Percentiles rank a stretch among this genome's conserved stretches.
phyloP scores from a whole-genome alignment of 2,113 vertebrate species.

The Struthio camelus region DNA sequence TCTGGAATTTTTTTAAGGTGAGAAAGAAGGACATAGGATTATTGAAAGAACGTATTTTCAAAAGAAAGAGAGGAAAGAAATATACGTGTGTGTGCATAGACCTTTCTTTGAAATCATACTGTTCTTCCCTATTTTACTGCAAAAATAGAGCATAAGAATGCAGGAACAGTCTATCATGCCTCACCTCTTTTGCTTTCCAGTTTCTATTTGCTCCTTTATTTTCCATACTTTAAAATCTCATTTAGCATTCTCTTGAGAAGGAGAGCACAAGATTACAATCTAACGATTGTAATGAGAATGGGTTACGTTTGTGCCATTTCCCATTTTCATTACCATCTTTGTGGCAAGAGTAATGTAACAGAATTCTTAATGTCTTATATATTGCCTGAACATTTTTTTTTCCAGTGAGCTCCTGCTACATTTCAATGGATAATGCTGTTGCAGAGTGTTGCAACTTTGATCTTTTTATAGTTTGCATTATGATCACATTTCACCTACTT shows the following conservation, averaged over 20 bases:
- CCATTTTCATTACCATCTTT: slow-evolving; percentile 84
- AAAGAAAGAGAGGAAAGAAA: not conserved
- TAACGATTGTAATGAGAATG: slow-evolving; percentile 82
- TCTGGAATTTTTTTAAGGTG: not conserved
- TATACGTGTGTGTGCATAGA: not conserved
- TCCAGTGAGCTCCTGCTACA: slow-evolving; percentile 52
- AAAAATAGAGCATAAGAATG: slow-evolving; percentile 58
- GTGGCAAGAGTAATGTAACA: slow-evolving; percentile 82
- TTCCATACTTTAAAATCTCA: slow-evolving; percentile 83
- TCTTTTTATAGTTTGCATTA: slow-evolving; percentile 77
- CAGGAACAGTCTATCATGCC: slow-evolving; percentile 70
- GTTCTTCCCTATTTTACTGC: slow-evolving; percentile 26
- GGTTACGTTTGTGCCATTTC: slow-evolving; percentile 82
- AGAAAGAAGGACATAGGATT: not conserved
- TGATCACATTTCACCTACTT: slow-evolving; percentile 73
- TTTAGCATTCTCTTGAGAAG: slow-evolving; percentile 81
- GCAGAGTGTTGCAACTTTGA: slow-evolving; percentile 73
- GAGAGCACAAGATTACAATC: slow-evolving; percentile 81
- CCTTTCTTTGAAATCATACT: slow-evolving; percentile 27
- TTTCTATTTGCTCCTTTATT: slow-evolving; percentile 80
- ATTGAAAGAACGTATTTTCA: not conserved
- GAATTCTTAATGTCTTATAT: slow-evolving; percentile 83
- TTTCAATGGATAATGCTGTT: slow-evolving; percentile 59
- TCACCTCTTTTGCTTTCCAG: slow-evolving; percentile 76
- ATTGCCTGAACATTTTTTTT: slow-evolving; percentile 73